phyloP scores from a whole-genome alignment of 2,797 vertebrate species.

The Tapirus indicus region DNA sequence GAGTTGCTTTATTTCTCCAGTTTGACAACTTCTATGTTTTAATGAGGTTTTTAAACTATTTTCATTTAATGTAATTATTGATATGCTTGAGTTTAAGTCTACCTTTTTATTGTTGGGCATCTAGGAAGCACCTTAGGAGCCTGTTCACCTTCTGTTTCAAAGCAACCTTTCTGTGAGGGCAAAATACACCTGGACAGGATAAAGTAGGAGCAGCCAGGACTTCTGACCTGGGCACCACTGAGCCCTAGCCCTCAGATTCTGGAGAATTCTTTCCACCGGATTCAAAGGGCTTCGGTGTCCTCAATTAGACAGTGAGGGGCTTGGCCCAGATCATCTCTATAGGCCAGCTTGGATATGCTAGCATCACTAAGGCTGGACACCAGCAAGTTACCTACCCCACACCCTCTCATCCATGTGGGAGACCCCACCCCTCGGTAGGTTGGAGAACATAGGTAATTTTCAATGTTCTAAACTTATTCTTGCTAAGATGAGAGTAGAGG shows the following conservation, averaged over 20 bases:
- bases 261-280: not conserved
- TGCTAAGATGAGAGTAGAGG: not conserved
- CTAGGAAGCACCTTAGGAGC: not conserved
- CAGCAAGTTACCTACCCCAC: not conserved
- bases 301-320: not conserved
- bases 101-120: not conserved
- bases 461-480: not conserved
- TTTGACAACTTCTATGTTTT: not conserved
- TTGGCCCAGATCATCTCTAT: not conserved
- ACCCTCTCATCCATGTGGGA: not conserved
- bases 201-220: not conserved
- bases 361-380: not conserved
- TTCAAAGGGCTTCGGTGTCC: not conserved
- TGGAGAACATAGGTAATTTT: not conserved
- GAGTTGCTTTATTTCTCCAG: not conserved
- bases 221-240: not conserved
- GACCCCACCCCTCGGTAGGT: not conserved
- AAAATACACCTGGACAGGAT: not conserved
- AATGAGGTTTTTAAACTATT: not conserved
- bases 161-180: not conserved
- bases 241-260: not conserved
- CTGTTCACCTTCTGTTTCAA: not conserved
- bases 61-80: conserved; percentile 1
- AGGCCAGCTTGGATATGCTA: not conserved
- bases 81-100: not conserved